Evolutionary conservation across 2,113 vertebrate species (phyloP).

Genomic region (Perccottus glenii): DNA sequence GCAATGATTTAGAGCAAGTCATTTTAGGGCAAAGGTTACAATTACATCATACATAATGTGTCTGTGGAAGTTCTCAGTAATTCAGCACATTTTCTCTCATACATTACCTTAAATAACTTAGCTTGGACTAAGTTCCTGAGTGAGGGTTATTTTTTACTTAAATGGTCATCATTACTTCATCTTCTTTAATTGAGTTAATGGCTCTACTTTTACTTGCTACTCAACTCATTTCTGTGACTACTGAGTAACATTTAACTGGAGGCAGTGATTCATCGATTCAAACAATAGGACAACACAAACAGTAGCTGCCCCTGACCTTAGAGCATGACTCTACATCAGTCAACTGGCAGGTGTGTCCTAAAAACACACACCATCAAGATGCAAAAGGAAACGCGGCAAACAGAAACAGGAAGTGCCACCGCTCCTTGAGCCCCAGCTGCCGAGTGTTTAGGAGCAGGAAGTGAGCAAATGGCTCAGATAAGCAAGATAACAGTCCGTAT

Average conservation of each 20-base stretch:
- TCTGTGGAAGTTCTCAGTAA: no score
- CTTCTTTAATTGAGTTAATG: no score
- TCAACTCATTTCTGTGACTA: not conserved
- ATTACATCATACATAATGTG: not conserved
- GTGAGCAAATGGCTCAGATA: constrained; percentile 35
- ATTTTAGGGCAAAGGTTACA: not conserved
- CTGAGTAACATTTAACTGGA: constrained; percentile 18
- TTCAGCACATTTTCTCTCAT: no score
- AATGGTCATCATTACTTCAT: no score
- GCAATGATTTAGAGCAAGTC: constrained; percentile 9
- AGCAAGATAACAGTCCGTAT: constrained; percentile 27
- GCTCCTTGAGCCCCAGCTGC: constrained; percentile 31
- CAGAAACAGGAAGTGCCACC: constrained; percentile 57
- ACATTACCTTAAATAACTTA: no score
- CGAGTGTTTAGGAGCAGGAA: constrained; percentile 43
- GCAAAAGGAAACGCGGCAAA: constrained; percentile 60
- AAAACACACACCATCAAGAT: constrained; percentile 36
- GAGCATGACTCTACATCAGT: constrained; percentile 32
- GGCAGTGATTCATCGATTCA: constrained; percentile 29
- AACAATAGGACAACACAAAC: constrained; percentile 30
- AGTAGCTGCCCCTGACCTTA: constrained; percentile 47
- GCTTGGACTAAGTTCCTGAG: no score
- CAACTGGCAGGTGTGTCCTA: constrained; percentile 75
- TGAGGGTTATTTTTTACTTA: no score
- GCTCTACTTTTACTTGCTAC: no score